A percentile compares a stretch with the other conserved stretches of the same genome.
phyloP scores from a whole-genome alignment of 1,140 invertebrate species.

The Zaprionus davidi region DNA sequence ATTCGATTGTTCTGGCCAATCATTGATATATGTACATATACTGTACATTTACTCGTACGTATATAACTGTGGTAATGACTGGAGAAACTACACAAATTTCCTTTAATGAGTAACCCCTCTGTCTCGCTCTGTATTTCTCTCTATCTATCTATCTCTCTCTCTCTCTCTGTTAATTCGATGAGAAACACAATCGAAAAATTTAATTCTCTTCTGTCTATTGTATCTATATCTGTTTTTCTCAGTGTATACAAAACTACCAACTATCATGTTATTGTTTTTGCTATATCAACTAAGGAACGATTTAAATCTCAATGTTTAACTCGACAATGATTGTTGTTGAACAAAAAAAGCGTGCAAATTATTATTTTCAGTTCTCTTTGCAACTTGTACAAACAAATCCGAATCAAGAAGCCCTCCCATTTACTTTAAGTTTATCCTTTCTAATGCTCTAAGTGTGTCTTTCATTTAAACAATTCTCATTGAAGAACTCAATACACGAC shows the following conservation, averaged over 20 bases:
- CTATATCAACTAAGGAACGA: conserved; percentile 34
- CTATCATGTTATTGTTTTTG: conserved; percentile 57
- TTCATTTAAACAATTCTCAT: conserved; percentile 58
- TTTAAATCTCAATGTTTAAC: conserved; percentile 62
- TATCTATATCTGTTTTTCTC: conserved; percentile 65
- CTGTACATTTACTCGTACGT: background rate
- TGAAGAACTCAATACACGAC: conserved; percentile 28
- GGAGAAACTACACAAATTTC: conserved; percentile 66
- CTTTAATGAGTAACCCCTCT: conserved; percentile 40
- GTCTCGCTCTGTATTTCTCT: conserved; percentile 1
- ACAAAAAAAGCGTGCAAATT: conserved; percentile 27
- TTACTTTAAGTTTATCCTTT: conserved; percentile 56
- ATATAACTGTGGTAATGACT: conserved; percentile 79
- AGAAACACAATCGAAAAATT: conserved; percentile 45
- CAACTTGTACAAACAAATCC: conserved; percentile 56
- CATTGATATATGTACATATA: conserved; percentile 39
- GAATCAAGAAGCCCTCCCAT: conserved; percentile 41
- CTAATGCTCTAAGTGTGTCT: conserved; percentile 66
- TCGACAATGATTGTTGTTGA: conserved; percentile 24
- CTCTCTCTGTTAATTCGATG: conserved; percentile 50
- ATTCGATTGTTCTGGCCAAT: conserved; percentile 67
- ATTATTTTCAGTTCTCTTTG: conserved; percentile 39
- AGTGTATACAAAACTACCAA: conserved; percentile 61
- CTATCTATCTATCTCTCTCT: conserved; percentile 43
- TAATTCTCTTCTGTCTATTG: conserved; percentile 56